Evolutionary conservation across 2,888 invertebrate species (phyloP).

Genomic region (Noctua janthe): DNA sequence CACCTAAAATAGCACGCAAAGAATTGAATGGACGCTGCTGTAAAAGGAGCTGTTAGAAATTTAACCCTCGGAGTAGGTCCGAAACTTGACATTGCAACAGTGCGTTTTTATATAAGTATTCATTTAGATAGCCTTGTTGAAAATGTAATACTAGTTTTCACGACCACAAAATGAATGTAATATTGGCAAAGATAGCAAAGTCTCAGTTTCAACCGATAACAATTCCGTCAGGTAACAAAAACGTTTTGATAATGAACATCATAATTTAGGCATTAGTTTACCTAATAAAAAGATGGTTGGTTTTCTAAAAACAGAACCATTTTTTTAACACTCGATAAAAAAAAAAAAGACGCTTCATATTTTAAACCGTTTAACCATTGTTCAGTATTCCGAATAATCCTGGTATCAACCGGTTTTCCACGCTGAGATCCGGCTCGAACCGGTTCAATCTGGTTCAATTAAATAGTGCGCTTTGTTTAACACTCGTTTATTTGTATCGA

Average conservation of each 20-base stretch:
- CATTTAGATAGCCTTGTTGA: not conserved
- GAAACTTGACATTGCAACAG: not conserved
- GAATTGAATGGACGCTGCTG: not conserved
- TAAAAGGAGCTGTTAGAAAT: not conserved
- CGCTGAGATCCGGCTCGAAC: conserved; percentile 38
- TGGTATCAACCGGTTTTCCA: conserved; percentile 54
- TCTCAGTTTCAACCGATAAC: not conserved
- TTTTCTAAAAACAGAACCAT: not conserved
- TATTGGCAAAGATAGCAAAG: not conserved
- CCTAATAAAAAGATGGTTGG: not conserved
- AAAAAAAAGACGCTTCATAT: conserved; percentile 34
- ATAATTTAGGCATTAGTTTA: not conserved
- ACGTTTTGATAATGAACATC: not conserved
- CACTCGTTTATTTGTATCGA: conserved; percentile 44
- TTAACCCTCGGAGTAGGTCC: not conserved
- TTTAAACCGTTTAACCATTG: conserved; percentile 57
- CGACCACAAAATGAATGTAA: not conserved
- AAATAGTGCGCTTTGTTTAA: conserved; percentile 59
- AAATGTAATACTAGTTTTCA: not conserved
- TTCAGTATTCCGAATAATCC: conserved; percentile 60
- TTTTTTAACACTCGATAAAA: not conserved
- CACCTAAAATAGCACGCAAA: not conserved
- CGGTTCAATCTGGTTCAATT: conserved; percentile 63
- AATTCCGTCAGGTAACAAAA: not conserved
- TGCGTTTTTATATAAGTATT: not conserved